Evolutionary conservation across 2,113 vertebrate genomes (phyloP).

Genomic region (Saguinus midas): DNA sequence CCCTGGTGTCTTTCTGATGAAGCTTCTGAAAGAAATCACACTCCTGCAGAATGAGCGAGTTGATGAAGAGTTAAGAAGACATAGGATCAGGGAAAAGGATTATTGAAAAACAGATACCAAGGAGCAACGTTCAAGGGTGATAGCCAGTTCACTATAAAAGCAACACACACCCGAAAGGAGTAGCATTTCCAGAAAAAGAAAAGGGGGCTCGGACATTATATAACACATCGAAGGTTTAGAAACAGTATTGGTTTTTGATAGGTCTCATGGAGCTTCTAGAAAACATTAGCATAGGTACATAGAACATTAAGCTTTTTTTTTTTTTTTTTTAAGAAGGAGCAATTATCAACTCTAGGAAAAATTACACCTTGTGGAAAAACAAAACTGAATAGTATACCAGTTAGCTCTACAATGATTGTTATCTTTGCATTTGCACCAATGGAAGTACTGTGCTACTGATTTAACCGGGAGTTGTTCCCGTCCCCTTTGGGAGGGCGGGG

Average conservation of each 20-base stretch:
- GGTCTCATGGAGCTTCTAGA: neutral
- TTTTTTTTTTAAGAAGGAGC: neutral
- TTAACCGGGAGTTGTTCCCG: neutral
- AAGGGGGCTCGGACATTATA: neutral
- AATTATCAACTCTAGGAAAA: neutral
- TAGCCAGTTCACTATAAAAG: neutral
- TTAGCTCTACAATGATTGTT: neutral
- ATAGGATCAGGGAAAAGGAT: neutral
- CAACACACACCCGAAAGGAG: neutral
- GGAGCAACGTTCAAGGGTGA: neutral
- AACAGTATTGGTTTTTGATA: conserved; percentile 3
- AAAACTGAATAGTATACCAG: neutral
- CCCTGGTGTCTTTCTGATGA: neutral
- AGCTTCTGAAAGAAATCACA: neutral
- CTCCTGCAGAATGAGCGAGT: neutral
- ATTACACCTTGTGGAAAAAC: neutral
- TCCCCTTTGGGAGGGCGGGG: neutral
- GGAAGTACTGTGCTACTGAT: neutral
- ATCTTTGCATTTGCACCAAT: neutral
- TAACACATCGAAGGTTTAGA: neutral
- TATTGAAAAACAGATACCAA: neutral
- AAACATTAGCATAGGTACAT: neutral
- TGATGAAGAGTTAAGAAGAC: neutral
- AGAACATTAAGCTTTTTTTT: neutral
- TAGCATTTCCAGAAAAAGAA: neutral